Base-by-base conservation (phyloP, 2,888 invertebrate species). In the Embidobia sp. region DNA sequence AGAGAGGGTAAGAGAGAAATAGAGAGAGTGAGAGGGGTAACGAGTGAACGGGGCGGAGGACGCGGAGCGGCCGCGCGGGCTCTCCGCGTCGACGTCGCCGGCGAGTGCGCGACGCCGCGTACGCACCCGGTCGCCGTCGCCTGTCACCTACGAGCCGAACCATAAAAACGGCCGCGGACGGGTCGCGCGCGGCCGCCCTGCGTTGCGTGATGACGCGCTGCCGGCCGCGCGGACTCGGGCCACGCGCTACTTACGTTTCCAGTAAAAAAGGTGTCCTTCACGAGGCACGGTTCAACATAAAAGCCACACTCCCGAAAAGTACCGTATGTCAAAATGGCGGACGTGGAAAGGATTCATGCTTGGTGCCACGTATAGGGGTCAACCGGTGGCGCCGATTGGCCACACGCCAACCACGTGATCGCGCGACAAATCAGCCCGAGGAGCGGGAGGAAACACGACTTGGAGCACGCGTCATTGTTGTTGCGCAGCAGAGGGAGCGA, bases 241-340 rank as follows among this genome's bases (percentile, higher is more conserved):
- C 7, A 2, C 35, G 15, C 13, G 81, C 83, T 88, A 90, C 90
- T 90, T 90, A 90, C 90, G 86, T 72, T 89, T 87, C 88, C 87
- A 86, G 87, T 88, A 88, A 89, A 89, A 88, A 88, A 87, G 87
- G 87, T 86, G 87, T 90, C 90, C 90, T 91, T 91, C 90, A 90
- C 91, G 90, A 91, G 91, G 93, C 93, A 93, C 92, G 91, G 92
- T 91, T 92, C 92, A 92, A 93, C 92, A 93, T 92, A 92, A 91
- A 93, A 92, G 91, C 91, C 92, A 92, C 92, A 92, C 93, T 92
- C 92, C 91, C 89, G 90, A 90, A 93, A 92, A 92, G 93, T 92
- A 91, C 93, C 93, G 93, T 92, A 93, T 93, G 94, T 94, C 94
- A 94, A 94, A 94, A 94, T 94, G 94, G 94, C 94, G 94, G 94